Percentiles rank a stretch among this genome's conserved stretches.
Evolutionary conservation across 2,888 invertebrate genomes (phyloP).

Genomic region (Abscondita cerata): DNA sequence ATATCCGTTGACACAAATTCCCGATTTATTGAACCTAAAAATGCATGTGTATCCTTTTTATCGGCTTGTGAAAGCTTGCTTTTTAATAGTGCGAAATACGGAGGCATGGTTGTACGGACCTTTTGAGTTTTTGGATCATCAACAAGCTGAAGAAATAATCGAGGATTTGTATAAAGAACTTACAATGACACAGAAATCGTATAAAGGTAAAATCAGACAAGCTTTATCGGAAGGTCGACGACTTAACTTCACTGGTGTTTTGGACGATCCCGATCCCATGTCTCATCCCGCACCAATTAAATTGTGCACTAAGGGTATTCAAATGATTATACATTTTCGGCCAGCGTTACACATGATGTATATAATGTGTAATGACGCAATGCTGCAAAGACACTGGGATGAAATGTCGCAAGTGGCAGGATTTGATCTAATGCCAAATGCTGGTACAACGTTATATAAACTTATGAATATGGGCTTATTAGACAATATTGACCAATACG

Average conservation of each 20-base stretch:
- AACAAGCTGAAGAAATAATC: conserved; percentile 78
- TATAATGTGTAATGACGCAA: conserved; percentile 87
- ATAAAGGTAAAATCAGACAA: conserved; percentile 77
- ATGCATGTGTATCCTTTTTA: conserved; percentile 75
- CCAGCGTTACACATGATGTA: conserved; percentile 82
- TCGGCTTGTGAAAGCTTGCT: conserved; percentile 70
- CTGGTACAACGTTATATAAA: conserved; percentile 83
- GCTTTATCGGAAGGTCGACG: conserved; percentile 72
- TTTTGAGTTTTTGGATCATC: conserved; percentile 84
- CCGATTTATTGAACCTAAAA: conserved; percentile 80
- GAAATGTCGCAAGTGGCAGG: conserved; percentile 83
- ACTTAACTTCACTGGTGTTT: conserved; percentile 67
- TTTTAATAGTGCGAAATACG: conserved; percentile 80
- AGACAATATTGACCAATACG: conserved; percentile 75
- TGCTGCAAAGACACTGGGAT: conserved; percentile 84
- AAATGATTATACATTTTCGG: conserved; percentile 73
- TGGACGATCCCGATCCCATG: conserved; percentile 80
- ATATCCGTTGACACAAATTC: conserved; percentile 77
- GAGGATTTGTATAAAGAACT: conserved; percentile 83
- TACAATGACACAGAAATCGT: conserved; percentile 78
- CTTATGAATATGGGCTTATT: conserved; percentile 76
- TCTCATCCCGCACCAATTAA: conserved; percentile 84
- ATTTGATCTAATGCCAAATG: conserved; percentile 83
- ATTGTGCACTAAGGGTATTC: conserved; percentile 69
- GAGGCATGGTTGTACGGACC: conserved; percentile 93